Evolutionary conservation across 2,797 vertebrate genomes (phyloP).

Genomic region (Gadopsis marmoratus): DNA sequence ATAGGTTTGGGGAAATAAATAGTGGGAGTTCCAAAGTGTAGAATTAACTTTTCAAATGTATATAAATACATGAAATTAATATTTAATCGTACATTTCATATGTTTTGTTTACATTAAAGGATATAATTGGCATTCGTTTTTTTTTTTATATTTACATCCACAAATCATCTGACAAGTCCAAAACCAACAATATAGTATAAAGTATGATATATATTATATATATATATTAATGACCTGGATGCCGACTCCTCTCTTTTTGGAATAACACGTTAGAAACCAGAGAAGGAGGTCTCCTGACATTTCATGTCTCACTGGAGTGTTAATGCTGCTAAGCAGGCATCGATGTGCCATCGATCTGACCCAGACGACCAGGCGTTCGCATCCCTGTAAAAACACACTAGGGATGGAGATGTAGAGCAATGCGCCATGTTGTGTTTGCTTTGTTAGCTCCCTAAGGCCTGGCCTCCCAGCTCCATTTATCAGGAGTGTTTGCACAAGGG

Average conservation of each 20-base stretch:
- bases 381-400: conserved; percentile 69
- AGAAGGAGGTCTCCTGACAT: conserved; percentile 30
- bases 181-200: background rate
- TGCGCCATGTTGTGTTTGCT: conserved; percentile 74
- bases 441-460: conserved; percentile 68
- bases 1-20: no score
- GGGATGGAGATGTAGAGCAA: conserved; percentile 63
- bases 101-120: background rate
- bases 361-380: conserved; percentile 56
- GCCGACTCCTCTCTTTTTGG: background rate
- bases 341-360: conserved; percentile 58
- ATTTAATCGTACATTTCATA: background rate
- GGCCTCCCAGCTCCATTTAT: conserved; percentile 71
- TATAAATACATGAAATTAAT: background rate
- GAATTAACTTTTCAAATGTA: background rate
- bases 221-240: background rate
- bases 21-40: background rate
- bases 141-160: background rate
- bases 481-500: conserved; percentile 77
- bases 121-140: background rate
- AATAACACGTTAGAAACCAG: conserved; percentile 12
- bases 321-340: conserved; percentile 45
- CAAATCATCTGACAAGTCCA: background rate
- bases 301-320: conserved; percentile 29
- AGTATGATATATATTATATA: background rate